These are phyloP conservation scores for Drosophila longiperda DNA, from an alignment of 2,888 invertebrate species.

Conservation along the genomic window DNA sequence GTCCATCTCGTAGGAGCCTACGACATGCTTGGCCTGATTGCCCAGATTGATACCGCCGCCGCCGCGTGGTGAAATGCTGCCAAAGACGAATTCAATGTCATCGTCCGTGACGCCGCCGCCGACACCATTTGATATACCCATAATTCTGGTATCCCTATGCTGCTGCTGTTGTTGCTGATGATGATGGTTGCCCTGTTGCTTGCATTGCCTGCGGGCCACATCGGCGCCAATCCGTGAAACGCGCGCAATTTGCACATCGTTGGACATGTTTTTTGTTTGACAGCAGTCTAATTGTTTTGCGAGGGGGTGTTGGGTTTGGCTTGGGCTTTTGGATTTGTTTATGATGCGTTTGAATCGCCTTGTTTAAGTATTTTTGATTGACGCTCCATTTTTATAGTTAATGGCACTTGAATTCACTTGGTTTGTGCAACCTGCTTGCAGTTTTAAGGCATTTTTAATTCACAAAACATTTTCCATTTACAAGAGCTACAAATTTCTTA, in stretches of 20 bases:
- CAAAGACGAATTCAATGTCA: slow-evolving; percentile 80
- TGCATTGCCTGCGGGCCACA: slow-evolving; percentile 53
- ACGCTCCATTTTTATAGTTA: slow-evolving; percentile 48
- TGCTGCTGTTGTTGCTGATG: slow-evolving; percentile 29
- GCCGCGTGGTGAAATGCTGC: slow-evolving; percentile 82
- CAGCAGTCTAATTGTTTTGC: slow-evolving; percentile 17
- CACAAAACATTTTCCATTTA: slow-evolving; percentile 35
- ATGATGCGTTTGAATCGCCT: slow-evolving; percentile 19
- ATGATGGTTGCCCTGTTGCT: slow-evolving; percentile 32
- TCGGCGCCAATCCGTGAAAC: slow-evolving; percentile 75
- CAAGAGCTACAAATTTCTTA: slow-evolving; percentile 58
- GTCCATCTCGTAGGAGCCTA: slow-evolving; percentile 64
- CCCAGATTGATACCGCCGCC: slow-evolving; percentile 53
- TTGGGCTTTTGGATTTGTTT: slow-evolving; percentile 30
- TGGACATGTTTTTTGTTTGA: slow-evolving; percentile 65
- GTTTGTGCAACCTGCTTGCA: slow-evolving; percentile 32
- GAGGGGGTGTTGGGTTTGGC: slow-evolving; percentile 9
- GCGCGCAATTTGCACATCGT: slow-evolving; percentile 82
- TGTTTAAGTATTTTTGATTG: slow-evolving; percentile 59
- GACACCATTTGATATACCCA: slow-evolving; percentile 41
- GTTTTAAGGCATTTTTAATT: slow-evolving; percentile 70
- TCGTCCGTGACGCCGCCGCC: slow-evolving; percentile 50
- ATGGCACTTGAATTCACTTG: slow-evolving; percentile 48
- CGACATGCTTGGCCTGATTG: slow-evolving; percentile 41
- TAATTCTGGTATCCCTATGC: slow-evolving; percentile 39